Conservation (phyloP, 2,888 invertebrate genomes). For the Serrognathus titanus region DNA sequence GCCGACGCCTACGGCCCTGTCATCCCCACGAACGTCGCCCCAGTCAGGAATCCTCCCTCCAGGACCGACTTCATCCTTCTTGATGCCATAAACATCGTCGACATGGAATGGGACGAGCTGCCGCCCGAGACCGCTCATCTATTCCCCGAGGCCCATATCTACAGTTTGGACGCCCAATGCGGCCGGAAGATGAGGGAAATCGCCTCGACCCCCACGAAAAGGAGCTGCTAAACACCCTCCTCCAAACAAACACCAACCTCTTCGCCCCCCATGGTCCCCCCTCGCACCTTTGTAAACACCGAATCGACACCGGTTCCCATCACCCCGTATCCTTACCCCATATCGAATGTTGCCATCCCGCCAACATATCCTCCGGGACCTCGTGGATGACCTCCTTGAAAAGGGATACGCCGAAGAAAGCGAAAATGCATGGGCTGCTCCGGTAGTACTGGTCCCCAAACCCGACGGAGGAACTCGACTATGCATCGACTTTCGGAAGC, state of each 20-base stretch:
- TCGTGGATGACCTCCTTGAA: conserved; percentile 3
- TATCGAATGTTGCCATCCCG: neutral
- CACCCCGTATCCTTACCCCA: neutral
- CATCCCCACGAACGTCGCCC: neutral
- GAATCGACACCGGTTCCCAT: neutral
- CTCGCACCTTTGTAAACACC: neutral
- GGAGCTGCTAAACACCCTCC: too few species aligned
- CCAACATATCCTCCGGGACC: neutral
- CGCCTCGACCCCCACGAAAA: too few species aligned
- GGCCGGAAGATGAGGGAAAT: neutral
- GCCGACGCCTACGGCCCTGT: neutral
- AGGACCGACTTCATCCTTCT: neutral
- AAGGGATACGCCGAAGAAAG: conserved; percentile 10
- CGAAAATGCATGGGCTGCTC: conserved; percentile 13
- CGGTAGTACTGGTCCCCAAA: conserved; percentile 22
- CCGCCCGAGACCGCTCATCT: neutral
- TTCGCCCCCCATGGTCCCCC: neutral
- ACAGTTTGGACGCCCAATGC: neutral
- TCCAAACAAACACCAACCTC: too few species aligned
- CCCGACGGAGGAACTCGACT: conserved; percentile 17
- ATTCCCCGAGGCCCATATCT: neutral
- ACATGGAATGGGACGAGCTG: neutral
- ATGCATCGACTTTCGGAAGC: conserved; percentile 22
- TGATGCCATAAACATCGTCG: neutral
- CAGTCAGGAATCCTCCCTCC: neutral